Base-by-base conservation (phyloP, 2,797 vertebrate genomes). In the Gallinago stenura region DNA sequence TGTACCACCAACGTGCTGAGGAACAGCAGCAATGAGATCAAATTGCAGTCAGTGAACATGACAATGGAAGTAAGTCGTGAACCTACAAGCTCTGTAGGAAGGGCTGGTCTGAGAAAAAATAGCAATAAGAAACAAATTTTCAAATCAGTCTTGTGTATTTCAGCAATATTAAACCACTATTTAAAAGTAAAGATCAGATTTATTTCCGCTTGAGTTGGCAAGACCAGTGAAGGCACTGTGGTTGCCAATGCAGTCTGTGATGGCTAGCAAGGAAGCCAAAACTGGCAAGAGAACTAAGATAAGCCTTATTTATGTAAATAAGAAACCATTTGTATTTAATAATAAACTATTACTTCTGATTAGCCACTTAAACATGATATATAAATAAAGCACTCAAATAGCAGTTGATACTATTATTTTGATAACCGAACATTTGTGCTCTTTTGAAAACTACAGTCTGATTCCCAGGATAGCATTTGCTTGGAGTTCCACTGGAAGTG, bases 111-210 rank as follows among this genome's bases (percentile, higher is more conserved):
- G 84, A 94, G 92, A 96, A 95, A 96, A 97, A 96, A 72, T 50
- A 2, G 0, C 56, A 85, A 95, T 94, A 80, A 96, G 93, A 46
- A 1, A 9, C 28, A 78, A 94, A 93, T 93, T 95, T 97, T 96
- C 83, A 79, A 92, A 95, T 95, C 81, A 94, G 24, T 95, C 71
- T 58, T 94, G 30, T 90, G 45, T 96, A 62, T 56, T 94, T 92
- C 80, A 0, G 73, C n/a, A 91, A 48, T 97, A 93, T 87, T 95
- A 97, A 97, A 65, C 84, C 91, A 53, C 86, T 80, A 82, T 95
- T 97, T 96, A 92, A 93, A 97, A 97, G 96, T 89, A 90, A 97
- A 97, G 92, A 95, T 95, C 90, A 81, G 80, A 97, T 95, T 95
- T 90, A 95, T 95, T 95, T 96, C 87, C 14, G 24, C 90, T 94